Evolutionary conservation across 2,888 invertebrate species (phyloP).

Genomic region (Nasonovia ribisnigri): DNA sequence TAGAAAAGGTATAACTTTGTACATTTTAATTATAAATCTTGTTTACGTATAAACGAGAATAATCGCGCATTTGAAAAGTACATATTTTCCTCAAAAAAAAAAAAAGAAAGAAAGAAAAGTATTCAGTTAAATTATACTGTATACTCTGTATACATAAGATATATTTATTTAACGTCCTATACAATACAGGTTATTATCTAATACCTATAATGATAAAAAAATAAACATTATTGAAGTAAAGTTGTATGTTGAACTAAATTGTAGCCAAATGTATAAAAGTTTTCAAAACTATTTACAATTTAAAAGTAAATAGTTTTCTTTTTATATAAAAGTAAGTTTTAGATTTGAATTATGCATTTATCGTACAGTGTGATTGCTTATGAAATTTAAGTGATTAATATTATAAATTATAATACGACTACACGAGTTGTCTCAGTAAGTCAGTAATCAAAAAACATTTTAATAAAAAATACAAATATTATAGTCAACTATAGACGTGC

Average conservation of each 20-base stretch:
- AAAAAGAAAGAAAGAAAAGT: neutral
- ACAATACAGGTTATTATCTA: neutral
- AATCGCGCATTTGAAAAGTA: slow-evolving; percentile 17
- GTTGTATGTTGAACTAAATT: neutral
- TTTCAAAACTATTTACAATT: neutral
- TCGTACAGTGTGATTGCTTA: neutral
- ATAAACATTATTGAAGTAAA: neutral
- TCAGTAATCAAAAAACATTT: neutral
- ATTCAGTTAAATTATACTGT: neutral
- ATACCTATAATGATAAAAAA: neutral
- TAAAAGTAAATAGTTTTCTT: neutral
- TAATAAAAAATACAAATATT: neutral
- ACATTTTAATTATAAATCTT: slow-evolving; percentile 52
- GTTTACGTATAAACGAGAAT: slow-evolving; percentile 35
- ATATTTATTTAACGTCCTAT: neutral
- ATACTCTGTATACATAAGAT: neutral
- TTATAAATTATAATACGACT: neutral
- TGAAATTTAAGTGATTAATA: neutral
- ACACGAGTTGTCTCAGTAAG: neutral
- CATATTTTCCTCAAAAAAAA: neutral
- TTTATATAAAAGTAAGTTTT: neutral
- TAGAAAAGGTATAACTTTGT: slow-evolving; percentile 48
- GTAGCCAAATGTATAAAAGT: neutral
- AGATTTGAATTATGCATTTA: neutral
- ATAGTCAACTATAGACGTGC: no score